phyloP scores from a whole-genome alignment of 2,888 invertebrate genomes.

The Coremacera marginata region DNA sequence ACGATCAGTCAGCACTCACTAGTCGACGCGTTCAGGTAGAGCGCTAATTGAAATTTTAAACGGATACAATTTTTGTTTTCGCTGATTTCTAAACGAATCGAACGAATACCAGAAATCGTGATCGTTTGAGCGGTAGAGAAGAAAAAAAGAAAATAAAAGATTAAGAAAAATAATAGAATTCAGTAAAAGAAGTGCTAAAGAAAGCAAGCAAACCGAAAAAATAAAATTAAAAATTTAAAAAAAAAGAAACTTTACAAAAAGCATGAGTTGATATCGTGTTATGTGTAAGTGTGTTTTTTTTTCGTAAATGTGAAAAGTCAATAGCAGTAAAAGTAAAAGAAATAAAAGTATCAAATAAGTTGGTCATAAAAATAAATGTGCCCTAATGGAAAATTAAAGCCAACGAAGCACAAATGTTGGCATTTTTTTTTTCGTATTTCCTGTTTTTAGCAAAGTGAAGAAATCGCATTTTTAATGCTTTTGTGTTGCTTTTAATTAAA shows the following conservation, averaged over 20 bases:
- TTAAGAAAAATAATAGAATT: neutral
- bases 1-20: conserved; percentile 52
- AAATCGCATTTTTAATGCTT: no score
- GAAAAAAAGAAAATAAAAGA: neutral
- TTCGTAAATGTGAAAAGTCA: neutral
- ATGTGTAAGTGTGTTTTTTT: neutral
- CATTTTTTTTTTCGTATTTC: no score
- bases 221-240: neutral
- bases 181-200: conserved; percentile 2
- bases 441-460: no score
- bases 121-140: conserved; percentile 35
- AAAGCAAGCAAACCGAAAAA: neutral
- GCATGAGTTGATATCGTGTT: neutral
- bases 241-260: conserved; percentile 9
- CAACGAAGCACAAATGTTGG: neutral
- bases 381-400: neutral
- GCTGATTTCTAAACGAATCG: conserved; percentile 30
- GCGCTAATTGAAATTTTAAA: neutral
- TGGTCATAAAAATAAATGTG: neutral
- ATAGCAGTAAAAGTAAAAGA: neutral
- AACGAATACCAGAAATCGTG: conserved; percentile 22
- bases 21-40: conserved; percentile 51
- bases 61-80: conserved; percentile 14
- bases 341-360: neutral
- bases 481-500: no score